phyloP scores from a whole-genome alignment of 2,888 invertebrate genomes.

The Creontiades dilutus region DNA sequence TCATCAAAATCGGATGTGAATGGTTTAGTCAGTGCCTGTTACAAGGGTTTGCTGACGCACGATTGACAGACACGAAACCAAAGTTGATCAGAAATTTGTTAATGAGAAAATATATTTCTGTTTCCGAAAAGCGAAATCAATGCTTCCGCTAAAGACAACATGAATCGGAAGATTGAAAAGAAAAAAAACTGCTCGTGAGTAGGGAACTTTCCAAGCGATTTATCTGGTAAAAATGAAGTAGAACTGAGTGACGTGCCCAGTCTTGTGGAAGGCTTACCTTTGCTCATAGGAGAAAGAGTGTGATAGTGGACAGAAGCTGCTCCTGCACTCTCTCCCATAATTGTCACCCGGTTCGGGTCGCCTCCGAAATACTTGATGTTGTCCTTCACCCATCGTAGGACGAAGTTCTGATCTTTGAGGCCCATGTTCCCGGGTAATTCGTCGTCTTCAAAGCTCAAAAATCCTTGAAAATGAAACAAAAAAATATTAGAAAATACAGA shows the following conservation, averaged over 20 bases:
- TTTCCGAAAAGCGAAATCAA: too few species aligned
- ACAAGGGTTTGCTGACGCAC: too few species aligned
- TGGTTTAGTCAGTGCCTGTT: too few species aligned
- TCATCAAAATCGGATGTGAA: too few species aligned
- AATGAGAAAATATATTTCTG: too few species aligned
- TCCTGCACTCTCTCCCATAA: conserved; percentile 64
- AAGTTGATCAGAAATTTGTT: too few species aligned
- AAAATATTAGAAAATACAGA: not conserved
- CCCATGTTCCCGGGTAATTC: conserved; percentile 58
- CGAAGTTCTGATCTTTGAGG: conserved; percentile 56
- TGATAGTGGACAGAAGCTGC: conserved; percentile 60
- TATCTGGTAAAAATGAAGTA: too few species aligned
- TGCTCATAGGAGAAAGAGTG: conserved; percentile 49
- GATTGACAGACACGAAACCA: too few species aligned
- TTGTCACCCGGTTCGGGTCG: conserved; percentile 50
- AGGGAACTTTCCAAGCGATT: too few species aligned
- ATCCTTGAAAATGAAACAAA: conserved; percentile 38
- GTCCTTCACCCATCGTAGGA: conserved; percentile 55
- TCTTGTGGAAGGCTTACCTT: not conserved
- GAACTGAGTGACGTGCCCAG: not conserved
- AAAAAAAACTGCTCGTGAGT: too few species aligned
- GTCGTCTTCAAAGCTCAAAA: conserved; percentile 65
- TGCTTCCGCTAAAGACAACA: too few species aligned
- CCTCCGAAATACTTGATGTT: conserved; percentile 66
- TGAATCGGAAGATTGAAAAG: too few species aligned